phyloP scores from a whole-genome alignment of 2,797 vertebrate genomes.

The Gallinago nigripennis region DNA sequence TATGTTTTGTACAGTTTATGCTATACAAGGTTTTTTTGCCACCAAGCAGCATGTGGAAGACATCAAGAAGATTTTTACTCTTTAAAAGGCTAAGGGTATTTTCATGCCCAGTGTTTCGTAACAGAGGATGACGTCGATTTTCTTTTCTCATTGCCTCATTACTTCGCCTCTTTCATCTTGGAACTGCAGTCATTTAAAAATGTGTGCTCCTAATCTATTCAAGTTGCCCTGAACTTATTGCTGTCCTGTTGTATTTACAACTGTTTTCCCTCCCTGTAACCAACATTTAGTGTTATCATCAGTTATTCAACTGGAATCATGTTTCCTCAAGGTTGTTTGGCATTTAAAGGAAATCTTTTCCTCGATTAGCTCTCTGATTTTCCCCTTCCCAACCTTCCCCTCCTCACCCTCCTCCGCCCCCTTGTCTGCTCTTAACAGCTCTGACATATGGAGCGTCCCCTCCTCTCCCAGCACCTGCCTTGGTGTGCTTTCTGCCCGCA shows the following conservation, averaged over 20 bases:
- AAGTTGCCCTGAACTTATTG: background rate
- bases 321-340: slow-evolving; percentile 26
- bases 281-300: background rate
- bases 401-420: accelerated
- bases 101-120: background rate
- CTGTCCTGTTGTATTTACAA: background rate
- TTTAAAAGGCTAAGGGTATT: background rate
- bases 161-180: background rate
- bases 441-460: background rate
- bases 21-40: background rate
- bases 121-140: background rate
- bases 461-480: background rate
- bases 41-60: background rate
- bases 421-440: background rate
- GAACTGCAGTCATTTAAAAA: background rate
- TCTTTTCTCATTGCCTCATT: background rate
- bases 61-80: background rate
- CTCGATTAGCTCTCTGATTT: background rate
- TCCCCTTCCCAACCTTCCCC: background rate
- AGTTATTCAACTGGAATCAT: background rate
- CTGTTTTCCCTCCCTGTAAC: background rate
- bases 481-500: background rate
- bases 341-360: slow-evolving; percentile 43
- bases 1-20: background rate
- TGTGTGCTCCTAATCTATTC: background rate